Evolutionary conservation across 1,140 invertebrate species (phyloP).

Genomic region (Steinernema feltiae): DNA sequence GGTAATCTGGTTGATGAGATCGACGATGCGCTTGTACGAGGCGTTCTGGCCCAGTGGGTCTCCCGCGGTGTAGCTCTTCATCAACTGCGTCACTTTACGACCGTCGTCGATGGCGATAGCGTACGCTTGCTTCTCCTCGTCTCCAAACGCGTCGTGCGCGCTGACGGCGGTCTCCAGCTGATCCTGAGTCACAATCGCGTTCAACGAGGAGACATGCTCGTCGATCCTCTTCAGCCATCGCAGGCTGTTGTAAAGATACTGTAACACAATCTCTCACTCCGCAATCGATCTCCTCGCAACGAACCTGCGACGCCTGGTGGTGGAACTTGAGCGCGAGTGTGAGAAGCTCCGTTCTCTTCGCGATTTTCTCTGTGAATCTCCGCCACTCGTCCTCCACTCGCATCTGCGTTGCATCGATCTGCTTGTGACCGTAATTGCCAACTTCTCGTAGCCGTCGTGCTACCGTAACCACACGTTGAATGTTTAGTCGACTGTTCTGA

Average conservation of each 20-base stretch:
- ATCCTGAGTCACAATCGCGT: neutral
- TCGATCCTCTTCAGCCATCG: neutral
- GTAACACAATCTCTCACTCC: neutral
- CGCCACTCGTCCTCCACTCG: constrained; percentile 1
- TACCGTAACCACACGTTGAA: neutral
- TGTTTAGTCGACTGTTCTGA: neutral
- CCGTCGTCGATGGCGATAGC: neutral
- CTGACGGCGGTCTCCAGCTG: neutral
- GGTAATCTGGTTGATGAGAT: constrained; percentile 34
- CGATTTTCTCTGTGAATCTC: neutral
- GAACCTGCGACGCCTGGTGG: neutral
- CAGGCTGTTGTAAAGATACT: neutral
- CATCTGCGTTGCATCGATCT: constrained; percentile 3
- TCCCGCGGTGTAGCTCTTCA: constrained; percentile 18
- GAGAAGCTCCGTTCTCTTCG: neutral
- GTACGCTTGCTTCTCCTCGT: constrained; percentile 8
- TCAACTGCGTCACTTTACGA: neutral
- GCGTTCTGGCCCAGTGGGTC: constrained; percentile 12
- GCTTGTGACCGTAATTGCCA: constrained; percentile 2
- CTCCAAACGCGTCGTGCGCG: neutral
- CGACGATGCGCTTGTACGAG: constrained; percentile 29
- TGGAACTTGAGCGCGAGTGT: neutral
- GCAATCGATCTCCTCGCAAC: neutral
- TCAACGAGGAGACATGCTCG: neutral
- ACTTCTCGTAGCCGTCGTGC: neutral